Percentiles rank a stretch among this genome's conserved stretches.
Evolutionary conservation across 2,113 vertebrate species (phyloP).

Genomic region (Chamaetylas fuelleborni): DNA sequence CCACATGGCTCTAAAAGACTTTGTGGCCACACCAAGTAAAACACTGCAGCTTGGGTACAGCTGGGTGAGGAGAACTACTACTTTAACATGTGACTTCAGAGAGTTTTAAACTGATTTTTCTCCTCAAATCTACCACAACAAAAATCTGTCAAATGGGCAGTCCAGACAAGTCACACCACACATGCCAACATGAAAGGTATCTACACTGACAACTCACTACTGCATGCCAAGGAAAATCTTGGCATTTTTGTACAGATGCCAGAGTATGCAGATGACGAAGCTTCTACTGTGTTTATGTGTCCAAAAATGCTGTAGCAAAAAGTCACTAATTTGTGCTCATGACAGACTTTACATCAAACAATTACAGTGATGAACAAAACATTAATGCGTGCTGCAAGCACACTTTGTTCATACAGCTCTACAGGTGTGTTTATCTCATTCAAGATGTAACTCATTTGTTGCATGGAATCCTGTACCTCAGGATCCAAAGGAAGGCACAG

Average conservation of each 20-base stretch:
- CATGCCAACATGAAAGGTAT: not conserved
- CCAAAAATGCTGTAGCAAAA: not conserved
- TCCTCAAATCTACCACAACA: not conserved
- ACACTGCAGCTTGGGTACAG: not conserved
- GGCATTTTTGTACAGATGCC: not conserved
- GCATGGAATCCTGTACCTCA: not conserved
- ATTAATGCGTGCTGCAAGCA: fast-evolving
- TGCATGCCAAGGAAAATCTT: not conserved
- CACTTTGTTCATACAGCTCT: not conserved
- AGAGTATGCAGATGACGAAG: not conserved
- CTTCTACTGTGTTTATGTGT: fast-evolving
- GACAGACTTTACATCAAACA: not conserved
- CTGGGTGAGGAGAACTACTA: not conserved
- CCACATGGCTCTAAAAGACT: fast-evolving
- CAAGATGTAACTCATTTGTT: not conserved
- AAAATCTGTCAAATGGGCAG: not conserved
- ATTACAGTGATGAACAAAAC: not conserved
- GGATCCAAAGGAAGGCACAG: not conserved
- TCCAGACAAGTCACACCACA: not conserved
- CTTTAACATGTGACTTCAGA: not conserved
- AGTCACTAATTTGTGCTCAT: not conserved
- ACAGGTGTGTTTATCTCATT: not conserved
- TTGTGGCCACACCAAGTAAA: not conserved
- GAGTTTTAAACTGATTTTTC: not conserved
- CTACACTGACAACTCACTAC: not conserved